Evolutionary conservation across 2,888 invertebrate genomes (phyloP), one percentile per base, ranked within the genome.

Genomic region (Axea sp.): DNA sequence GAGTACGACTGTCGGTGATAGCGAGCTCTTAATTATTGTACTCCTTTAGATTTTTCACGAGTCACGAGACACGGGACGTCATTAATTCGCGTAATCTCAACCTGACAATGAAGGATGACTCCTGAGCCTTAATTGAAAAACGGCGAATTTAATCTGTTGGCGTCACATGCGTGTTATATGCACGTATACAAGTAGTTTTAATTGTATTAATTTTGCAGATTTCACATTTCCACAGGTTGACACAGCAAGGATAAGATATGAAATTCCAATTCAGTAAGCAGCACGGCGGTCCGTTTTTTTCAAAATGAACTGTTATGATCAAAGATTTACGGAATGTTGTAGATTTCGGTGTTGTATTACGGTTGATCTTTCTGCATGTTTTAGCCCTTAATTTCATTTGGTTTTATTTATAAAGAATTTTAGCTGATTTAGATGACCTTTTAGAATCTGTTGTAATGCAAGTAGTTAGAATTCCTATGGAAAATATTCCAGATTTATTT

Each of bases 21-120:
- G 59, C 59, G 53, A 71, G 75, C 71, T 75, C 75, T 75, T 75
- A 64, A 75, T 75, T 71, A 75, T 71, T 71, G 65, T 75, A 71
- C 65, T 71, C 53, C 65, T 75, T 75, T 75, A 60, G 67, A 75
- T 71, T 75, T 75, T 75, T 71, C 67, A 75, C 75, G 33, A 62
- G 71, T 60, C 75, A 71, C 62, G 75, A 60, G 62, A 71, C 71
- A 59, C 41, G 55, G 41, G 17, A 31, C 55, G 39, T 75, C 75
- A 71, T 75, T 75, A 75, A 75, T 75, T 69, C 65, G 65, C 60
- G 69, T 69, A 75, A 75, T 69, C 69, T 65, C 41, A 17, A 24
- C 31, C 49, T 71, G 69, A 71, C 69, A 69, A 71, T 65, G 69
- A 75, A 55, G 35, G 26, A 75, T 65, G 64, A 69, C 53, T 43